These are phyloP conservation scores for Pseudomyrmex concolor DNA, from an alignment of 1,140 invertebrate species.

Conservation along the genomic window DNA sequence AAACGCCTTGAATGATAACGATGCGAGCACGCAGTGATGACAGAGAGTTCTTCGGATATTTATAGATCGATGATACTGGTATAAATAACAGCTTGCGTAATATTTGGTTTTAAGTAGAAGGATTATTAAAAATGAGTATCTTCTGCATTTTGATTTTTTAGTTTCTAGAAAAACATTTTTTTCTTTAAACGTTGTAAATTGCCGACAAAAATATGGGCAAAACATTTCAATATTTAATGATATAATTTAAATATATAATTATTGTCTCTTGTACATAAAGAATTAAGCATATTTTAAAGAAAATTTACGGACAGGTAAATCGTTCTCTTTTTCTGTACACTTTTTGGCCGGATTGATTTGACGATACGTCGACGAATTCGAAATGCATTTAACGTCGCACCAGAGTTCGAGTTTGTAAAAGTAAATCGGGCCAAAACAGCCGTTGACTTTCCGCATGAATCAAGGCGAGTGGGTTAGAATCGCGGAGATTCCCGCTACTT, in stretches of 20 bases:
- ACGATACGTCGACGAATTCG: background rate
- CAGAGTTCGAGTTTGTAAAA: conserved; percentile 21
- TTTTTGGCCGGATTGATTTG: background rate
- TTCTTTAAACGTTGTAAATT: no score
- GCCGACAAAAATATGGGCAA: no score
- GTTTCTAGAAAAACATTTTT: no score
- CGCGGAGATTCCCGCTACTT: conserved; percentile 50
- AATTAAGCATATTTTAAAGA: background rate
- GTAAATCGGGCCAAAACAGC: conserved; percentile 56
- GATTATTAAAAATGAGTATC: background rate
- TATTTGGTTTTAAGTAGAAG: background rate
- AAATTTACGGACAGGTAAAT: background rate
- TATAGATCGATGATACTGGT: background rate
- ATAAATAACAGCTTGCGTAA: background rate
- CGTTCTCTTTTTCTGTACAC: background rate
- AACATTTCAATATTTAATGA: background rate
- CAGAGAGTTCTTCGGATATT: conserved; percentile 14
- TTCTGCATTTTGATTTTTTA: background rate
- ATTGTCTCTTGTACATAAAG: background rate
- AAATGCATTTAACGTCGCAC: conserved; percentile 22
- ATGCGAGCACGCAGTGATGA: conserved; percentile 6
- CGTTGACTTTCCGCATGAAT: conserved; percentile 52
- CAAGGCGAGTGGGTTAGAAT: conserved; percentile 60
- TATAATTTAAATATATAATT: conserved; percentile 12
- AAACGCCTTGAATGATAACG: conserved; percentile 53